Base-by-base conservation (phyloP, 37 sponge, comb jelly and placozoan species). In the Chondrosia reniformis region DNA sequence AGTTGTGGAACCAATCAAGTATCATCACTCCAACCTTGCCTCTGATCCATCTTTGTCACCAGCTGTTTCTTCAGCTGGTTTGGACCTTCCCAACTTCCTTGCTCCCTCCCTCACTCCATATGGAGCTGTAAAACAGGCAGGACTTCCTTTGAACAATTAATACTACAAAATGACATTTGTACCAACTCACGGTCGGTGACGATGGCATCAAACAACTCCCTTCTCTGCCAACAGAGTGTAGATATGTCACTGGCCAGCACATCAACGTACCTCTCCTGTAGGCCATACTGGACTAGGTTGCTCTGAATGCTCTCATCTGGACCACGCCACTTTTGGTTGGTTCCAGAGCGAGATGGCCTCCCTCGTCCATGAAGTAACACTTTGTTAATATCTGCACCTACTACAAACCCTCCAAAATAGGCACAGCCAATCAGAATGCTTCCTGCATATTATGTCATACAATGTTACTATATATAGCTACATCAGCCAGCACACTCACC, bases 21-120 rank as follows among this genome's bases (percentile, higher is more conserved):
- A 49, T 15, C 52, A 10, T 19, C 15, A 49, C 52, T 15, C 10
- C 15, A 10, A 49, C 52, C 15, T 49, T 49, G 52, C 52, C 52
- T 19, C 15, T 49, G 10, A 19, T 49, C 10, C 15, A 15, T 49
- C 52, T 15, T 49, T 15, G 52, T 49, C 52, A 49, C 15, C 52
- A 15, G 15, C n/a, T n/a, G n/a, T n/a, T n/a, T n/a, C n/a, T n/a
- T n/a, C n/a, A n/a, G n/a, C n/a, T n/a, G n/a, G n/a, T 57, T 45
- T 33, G 17, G 1, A 33, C 25, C 46, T 74, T 37, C 84, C 89
- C 10, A 91, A 34, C 33, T 89, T 93, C 46, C 90, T 69, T 9
- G 80, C 65, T 8, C 93, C 96, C 62, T 95, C 96, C 66, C 96
- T 85, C 63, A 95, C 65, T 24, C 96, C 96, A 79, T 95, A 95